Evolutionary conservation across 2,797 vertebrate genomes (phyloP).

Genomic region (Chelonia mydas): DNA sequence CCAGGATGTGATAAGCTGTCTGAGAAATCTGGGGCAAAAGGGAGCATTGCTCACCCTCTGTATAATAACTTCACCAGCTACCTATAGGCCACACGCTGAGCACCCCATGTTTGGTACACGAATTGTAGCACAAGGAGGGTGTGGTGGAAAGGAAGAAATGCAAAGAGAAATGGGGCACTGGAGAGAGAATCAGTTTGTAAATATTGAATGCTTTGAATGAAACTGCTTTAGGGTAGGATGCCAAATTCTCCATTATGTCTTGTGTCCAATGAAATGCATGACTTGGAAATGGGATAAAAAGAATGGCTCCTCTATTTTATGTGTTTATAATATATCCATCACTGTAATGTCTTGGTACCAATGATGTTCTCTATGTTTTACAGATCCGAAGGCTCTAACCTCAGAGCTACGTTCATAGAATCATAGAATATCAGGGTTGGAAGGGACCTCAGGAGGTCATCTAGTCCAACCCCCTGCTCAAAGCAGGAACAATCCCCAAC

Average conservation of each 20-base stretch:
- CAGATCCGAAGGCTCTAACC: background rate
- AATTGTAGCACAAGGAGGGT: background rate
- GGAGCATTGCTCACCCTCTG: background rate
- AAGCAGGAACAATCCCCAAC: too few species aligned
- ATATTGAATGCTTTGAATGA: background rate
- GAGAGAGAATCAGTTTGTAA: background rate
- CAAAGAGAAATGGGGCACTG: rapidly evolving
- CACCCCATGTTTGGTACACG: background rate
- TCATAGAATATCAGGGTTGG: too few species aligned
- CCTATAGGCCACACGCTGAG: background rate
- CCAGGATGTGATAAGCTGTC: background rate
- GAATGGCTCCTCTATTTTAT: background rate
- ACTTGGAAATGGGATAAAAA: background rate
- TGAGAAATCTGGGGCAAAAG: background rate
- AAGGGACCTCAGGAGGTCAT: too few species aligned
- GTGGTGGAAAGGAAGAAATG: background rate
- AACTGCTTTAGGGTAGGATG: background rate
- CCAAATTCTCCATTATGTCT: background rate
- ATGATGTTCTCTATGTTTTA: rapidly evolving
- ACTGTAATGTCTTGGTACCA: background rate
- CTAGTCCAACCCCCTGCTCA: too few species aligned
- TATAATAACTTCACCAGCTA: background rate
- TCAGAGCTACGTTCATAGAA: background rate
- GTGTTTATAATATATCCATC: background rate
- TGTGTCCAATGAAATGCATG: background rate